Percentiles rank a stretch among this genome's conserved stretches.
Evolutionary conservation across 2,888 invertebrate species (phyloP).

Genomic region (Drosophila mimica): DNA sequence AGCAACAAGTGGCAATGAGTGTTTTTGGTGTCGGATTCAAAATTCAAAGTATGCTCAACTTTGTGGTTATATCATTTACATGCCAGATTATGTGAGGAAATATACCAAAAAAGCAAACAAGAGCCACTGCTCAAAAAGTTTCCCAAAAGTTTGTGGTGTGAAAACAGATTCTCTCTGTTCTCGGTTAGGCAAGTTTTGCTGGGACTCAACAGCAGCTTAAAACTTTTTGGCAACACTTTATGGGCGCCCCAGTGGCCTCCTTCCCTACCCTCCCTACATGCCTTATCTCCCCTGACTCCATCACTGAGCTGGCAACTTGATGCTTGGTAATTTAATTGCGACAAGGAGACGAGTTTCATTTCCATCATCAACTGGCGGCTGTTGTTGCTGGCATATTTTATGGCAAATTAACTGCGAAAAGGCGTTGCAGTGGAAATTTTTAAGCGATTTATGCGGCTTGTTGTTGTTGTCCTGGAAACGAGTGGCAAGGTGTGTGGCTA

Average conservation of each 20-base stretch:
- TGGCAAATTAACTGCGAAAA: slow-evolving; percentile 71
- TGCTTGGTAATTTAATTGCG: slow-evolving; percentile 70
- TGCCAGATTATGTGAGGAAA: slow-evolving; percentile 65
- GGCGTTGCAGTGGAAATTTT: slow-evolving; percentile 68
- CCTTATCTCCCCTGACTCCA: no score
- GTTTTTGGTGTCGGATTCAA: slow-evolving; percentile 21
- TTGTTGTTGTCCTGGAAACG: slow-evolving; percentile 15
- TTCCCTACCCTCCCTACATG: no score
- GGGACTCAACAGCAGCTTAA: slow-evolving; percentile 74
- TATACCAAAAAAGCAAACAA: slow-evolving; percentile 58
- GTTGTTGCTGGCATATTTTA: slow-evolving; percentile 66
- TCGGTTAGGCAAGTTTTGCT: slow-evolving; percentile 42
- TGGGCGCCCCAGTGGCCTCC: slow-evolving; percentile 4
- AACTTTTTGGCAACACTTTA: slow-evolving; percentile 77
- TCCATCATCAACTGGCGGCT: slow-evolving; percentile 44
- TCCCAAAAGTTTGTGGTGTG: slow-evolving; percentile 62
- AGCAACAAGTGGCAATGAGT: slow-evolving; percentile 45
- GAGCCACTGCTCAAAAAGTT: slow-evolving; percentile 53
- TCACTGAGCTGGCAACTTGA: slow-evolving; percentile 30
- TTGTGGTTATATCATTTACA: slow-evolving; percentile 70
- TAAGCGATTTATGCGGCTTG: slow-evolving; percentile 35
- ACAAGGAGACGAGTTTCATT: slow-evolving; percentile 59
- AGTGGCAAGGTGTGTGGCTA: slow-evolving; percentile 2
- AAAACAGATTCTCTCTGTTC: slow-evolving; percentile 49
- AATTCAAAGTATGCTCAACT: slow-evolving; percentile 66